phyloP scores from a whole-genome alignment of 2,888 invertebrate genomes.

The Coelogynopora nodosa region DNA sequence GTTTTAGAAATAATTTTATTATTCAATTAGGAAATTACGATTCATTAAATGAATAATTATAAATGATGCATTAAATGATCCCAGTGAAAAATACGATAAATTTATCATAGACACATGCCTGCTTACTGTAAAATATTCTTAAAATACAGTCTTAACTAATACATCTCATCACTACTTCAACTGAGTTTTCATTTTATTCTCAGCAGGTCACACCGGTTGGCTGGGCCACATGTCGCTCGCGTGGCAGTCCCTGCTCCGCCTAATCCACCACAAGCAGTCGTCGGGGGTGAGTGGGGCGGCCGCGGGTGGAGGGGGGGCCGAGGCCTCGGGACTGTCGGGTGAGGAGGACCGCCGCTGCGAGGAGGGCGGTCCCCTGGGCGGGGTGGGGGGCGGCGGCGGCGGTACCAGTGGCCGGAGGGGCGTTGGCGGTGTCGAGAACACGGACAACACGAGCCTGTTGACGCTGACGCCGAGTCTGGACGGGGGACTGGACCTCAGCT shows the following conservation, averaged over 20 bases:
- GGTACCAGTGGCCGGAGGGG: neutral
- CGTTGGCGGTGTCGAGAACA: neutral
- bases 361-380: neutral
- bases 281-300: neutral
- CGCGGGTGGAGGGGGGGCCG: neutral
- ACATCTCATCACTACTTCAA: too few relatives aligned
- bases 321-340: neutral
- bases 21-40: too few relatives aligned
- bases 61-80: too few relatives aligned
- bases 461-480: constrained; percentile 33
- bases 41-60: too few relatives aligned
- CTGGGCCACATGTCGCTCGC: neutral
- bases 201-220: neutral
- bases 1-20: too few relatives aligned
- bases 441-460: constrained; percentile 23
- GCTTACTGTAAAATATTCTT: too few relatives aligned
- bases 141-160: too few relatives aligned
- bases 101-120: too few relatives aligned
- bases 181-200: too few relatives aligned
- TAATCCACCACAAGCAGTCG: neutral
- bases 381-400: neutral
- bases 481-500: constrained; percentile 33
- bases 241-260: neutral
- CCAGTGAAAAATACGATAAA: too few relatives aligned
- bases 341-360: neutral